Percentiles rank a stretch among this genome's conserved stretches.
phyloP scores from a whole-genome alignment of 2,797 vertebrate species.

The Alectoris magna region DNA sequence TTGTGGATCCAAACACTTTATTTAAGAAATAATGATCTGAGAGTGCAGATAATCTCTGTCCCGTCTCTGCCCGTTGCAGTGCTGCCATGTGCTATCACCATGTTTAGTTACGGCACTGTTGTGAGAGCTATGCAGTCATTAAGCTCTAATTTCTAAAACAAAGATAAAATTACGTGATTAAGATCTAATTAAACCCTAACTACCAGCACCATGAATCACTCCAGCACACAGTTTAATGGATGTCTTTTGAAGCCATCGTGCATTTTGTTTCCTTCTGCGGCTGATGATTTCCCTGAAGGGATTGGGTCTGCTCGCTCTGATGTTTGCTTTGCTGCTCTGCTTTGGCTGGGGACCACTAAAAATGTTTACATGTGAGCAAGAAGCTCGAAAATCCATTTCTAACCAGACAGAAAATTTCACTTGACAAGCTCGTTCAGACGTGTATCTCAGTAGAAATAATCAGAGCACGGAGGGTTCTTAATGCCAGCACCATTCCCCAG shows the following conservation, averaged over 20 bases:
- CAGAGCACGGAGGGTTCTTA: background rate
- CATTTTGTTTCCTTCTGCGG: conserved; percentile 29
- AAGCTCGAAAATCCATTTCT: conserved; percentile 45
- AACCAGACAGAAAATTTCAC: conserved; percentile 54
- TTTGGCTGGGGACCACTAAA: conserved; percentile 38
- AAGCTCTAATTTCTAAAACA: conserved; percentile 43
- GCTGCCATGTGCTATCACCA: background rate
- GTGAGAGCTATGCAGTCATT: conserved; percentile 21
- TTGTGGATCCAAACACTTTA: background rate
- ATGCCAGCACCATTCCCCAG: rapidly evolving
- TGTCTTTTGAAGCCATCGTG: background rate
- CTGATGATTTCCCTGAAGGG: conserved; percentile 29
- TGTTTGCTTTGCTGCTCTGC: conserved; percentile 34
- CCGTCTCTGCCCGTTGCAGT: background rate
- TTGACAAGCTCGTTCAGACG: conserved; percentile 8
- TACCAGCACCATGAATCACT: conserved; percentile 28
- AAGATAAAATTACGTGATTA: conserved; percentile 39
- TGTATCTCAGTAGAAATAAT: background rate
- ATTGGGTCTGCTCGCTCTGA: background rate
- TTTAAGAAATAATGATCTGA: background rate
- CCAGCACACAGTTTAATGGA: background rate
- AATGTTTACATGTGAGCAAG: background rate
- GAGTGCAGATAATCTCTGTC: background rate
- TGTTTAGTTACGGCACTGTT: background rate
- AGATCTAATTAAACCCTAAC: conserved; percentile 51